Conservation (phyloP, 2,888 invertebrate species). For the Amaurobius ferox region DNA sequence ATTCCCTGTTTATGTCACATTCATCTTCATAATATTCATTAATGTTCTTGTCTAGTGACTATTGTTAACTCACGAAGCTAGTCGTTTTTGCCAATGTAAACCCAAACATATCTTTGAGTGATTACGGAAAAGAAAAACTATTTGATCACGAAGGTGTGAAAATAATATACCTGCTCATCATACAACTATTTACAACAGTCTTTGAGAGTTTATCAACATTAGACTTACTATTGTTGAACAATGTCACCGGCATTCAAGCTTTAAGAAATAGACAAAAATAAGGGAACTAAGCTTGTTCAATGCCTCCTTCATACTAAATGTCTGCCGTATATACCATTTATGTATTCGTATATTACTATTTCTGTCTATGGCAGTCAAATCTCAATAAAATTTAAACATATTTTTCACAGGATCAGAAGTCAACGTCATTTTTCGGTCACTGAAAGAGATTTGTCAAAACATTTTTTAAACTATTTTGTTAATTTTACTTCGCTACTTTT, state of each 20-base stretch:
- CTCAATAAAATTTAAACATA: no score
- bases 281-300: background rate
- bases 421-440: no score
- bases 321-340: no score
- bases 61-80: constrained; percentile 18
- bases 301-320: no score
- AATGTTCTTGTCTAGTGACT: constrained; percentile 14
- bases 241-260: background rate
- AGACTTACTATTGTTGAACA: background rate
- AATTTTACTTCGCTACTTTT: no score
- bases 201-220: background rate
- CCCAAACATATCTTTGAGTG: constrained; percentile 59
- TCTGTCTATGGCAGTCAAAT: no score
- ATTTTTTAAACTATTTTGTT: no score
- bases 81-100: constrained; percentile 35
- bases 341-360: no score
- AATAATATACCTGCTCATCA: background rate
- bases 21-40: constrained; percentile 12
- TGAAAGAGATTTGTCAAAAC: no score
- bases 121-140: background rate
- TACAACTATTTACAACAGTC: background rate
- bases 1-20: background rate
- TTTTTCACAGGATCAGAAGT: no score
- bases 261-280: background rate
- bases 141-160: background rate